Evolutionary conservation across 2,888 invertebrate species (phyloP), one percentile per base, ranked within the genome.

Genomic region (Drosophila fungiperda): DNA sequence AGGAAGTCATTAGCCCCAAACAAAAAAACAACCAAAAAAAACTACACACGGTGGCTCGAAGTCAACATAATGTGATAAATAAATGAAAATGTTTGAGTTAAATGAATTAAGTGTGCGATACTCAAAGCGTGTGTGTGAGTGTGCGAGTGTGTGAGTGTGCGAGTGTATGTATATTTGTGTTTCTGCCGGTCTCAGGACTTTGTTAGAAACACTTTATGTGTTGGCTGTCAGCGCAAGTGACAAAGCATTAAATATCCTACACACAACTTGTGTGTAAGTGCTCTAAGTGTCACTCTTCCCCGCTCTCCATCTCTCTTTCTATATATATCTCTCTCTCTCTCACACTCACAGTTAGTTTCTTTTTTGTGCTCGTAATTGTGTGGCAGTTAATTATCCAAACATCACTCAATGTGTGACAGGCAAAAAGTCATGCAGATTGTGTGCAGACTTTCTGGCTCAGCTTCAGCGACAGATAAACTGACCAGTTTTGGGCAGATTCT

Each of bases 51-150:
- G 15, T 55, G 36, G 64, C 71, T 50, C 20, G 64, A 71, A 71
- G 63, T 76, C 64, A 49, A 64, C 67, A 81, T 84, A 90, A 87
- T 90, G 84, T 84, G 89, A 89, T 90, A 87, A 87, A 90, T 90
- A 90, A 87, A 87, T 87, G 89, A 90, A 90, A 86, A 88, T 90
- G 89, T 86, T 86, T 90, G 85, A 86, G 90, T 88, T 86, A 86
- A 85, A 90, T 88, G 89, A 90, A 90, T 86, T 90, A 86, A 86
- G 85, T 88, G 90, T 80, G 76, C 66, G 90, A 88, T 83, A 88
- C 76, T 61, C 75, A 53, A 42, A 54, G 53, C 45, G 33, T 50
- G 48, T 45, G 33, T 60, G 59, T 59, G 50, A 33, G 20, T 29
- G 42, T 26, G 48, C 29, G 50, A 40, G 53, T 64, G 40, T 49